Evolutionary conservation across 1,140 invertebrate genomes (phyloP), one percentile per base, ranked within the genome.

Genomic region (Cryptotermes secundus): DNA sequence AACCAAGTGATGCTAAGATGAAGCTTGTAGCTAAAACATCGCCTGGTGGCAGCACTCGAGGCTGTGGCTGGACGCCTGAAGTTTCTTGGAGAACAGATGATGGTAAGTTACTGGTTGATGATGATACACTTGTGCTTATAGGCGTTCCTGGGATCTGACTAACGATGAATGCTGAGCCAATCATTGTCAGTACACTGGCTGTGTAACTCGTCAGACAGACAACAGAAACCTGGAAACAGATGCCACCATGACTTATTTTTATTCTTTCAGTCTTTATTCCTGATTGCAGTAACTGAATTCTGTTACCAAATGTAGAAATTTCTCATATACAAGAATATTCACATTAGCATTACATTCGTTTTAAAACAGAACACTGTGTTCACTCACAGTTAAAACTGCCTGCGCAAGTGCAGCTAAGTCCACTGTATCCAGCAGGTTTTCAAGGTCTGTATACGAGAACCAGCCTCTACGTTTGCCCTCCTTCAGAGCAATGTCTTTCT

Each of bases 381-480:
- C 53, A 87, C 87, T 87, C 86, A 91, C 92, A 84, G 92, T 92
- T 31, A 93, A 87, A 59, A 94, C 86, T 84, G 92, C 92, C 85
- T 92, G 91, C 79, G 92, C 89, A 35, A 95, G 86, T 34, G 90
- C 87, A 36, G 89, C 84, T 81, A 91, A 87, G 86, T 92, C 90
- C 85, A 92, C 88, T 65, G 89, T 90, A 79, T 93, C 91, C 84
- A 93, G 87, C 42, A 96, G 88, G 84, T 92, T 92, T 85, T 91
- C 89, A 35, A 98, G 88, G 90, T 98, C 97, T 3, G 94, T 92
- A 87, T 98, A 98, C 0, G 96, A 96, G 87, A 96, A 95, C 94
- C 95, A 97, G 0, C 96, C 96, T 38, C 95, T 91, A 72, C 93
- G 91, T 38, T 90, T 88, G 10, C 94, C 95, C 90, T 97, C 94